Base-by-base conservation (phyloP, 1,140 invertebrate species). In the Polyergus mexicanus region DNA sequence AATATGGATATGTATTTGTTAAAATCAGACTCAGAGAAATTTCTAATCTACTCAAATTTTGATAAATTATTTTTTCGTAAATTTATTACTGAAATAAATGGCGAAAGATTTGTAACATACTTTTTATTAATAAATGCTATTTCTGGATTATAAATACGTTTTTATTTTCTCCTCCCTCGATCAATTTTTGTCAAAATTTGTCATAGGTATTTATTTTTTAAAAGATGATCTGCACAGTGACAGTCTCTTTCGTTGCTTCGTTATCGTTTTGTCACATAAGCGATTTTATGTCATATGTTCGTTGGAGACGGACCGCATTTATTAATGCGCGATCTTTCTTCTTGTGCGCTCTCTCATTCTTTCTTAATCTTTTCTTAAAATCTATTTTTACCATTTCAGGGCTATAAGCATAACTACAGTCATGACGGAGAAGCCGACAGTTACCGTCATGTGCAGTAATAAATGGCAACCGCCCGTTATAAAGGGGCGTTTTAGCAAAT, bases 401-500 rank as follows among this genome's bases (percentile, higher is more conserved):
- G 89, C 75, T 65, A 63, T 92, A 87, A 91, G 85, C 86, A 90
- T 91, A 86, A 74, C 92, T 32, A 91, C 89, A 38, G 84, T 92
- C 44, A 92, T 84, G 35, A 85, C 89, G 69, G 93, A 94, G 62
- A 93, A 91, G 87, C 87, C 91, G 58, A 90, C 88, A 54, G 78
- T 89, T 83, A 90, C 86, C 76, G 68, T 91, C 28, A 86, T 91
- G 68, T 86, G 91, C 69, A 90, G 86, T 71, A 94, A 91, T 88
- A 94, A 94, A 88, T 94, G 93, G 92, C 94, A 94, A 85, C 74
- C 93, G 66, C 94, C 94, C 58, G 92, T 94, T 78, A 92, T 93
- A 75, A 95, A 94, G 81, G 94, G 94, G 68, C 92, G 94, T 32
- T 95, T 94, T 88, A 94, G 92, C 89, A 94, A 94, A 91, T 94